Conservation (phyloP, 1,140 invertebrate genomes). For the Tyrophagus putrescentiae region DNA sequence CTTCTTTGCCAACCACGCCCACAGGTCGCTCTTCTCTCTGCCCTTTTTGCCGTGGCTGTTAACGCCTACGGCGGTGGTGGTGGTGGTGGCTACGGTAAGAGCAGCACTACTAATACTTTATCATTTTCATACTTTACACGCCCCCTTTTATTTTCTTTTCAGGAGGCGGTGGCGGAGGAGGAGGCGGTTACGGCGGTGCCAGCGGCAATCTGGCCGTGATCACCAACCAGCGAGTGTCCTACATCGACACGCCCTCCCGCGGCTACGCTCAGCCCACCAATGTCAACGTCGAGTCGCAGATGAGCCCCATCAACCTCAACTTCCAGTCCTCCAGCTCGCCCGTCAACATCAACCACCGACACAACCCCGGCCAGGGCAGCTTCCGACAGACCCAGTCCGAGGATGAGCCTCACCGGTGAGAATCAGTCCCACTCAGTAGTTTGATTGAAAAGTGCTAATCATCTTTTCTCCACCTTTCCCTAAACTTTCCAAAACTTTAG, state of each 20-base stretch:
- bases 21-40: too few species aligned
- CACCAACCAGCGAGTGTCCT: neutral
- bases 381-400: neutral
- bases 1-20: too few species aligned
- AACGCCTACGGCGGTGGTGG: neutral
- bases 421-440: too few species aligned
- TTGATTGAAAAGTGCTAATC: too few species aligned
- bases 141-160: neutral
- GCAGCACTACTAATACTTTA: neutral
- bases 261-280: too few species aligned
- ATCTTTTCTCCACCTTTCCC: too few species aligned
- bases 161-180: neutral
- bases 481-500: too few species aligned
- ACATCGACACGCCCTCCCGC: too few species aligned
- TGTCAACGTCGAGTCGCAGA: conserved; percentile 1
- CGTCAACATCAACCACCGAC: neutral
- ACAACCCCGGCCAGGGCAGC: neutral
- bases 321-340: neutral
- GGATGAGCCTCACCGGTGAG: neutral
- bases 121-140: too few species aligned
- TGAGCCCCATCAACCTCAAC: neutral
- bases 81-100: neutral
- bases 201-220: neutral
- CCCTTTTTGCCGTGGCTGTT: too few species aligned
- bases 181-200: too few species aligned